These are phyloP conservation scores for Quadriops clusia DNA, from an alignment of 2,888 invertebrate genomes.

Conservation along the genomic window DNA sequence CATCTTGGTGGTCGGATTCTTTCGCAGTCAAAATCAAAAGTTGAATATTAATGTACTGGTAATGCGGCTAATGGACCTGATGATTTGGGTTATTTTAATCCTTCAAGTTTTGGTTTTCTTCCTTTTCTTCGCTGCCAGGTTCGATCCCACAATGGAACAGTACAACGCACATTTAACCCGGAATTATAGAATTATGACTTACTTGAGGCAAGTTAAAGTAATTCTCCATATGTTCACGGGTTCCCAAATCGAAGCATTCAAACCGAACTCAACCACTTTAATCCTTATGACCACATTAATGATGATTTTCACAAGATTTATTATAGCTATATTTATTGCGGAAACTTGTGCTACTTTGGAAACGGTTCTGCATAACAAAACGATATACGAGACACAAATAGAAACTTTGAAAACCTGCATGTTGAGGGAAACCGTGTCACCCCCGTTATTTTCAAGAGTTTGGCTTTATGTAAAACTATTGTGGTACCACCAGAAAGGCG, in stretches of 20 bases:
- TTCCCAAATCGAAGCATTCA: background rate
- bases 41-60: slow-evolving; percentile 13
- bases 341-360: slow-evolving; percentile 12
- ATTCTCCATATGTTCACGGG: background rate
- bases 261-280: background rate
- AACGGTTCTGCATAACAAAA: no score
- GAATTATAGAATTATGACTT: background rate
- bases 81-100: slow-evolving; percentile 10
- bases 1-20: slow-evolving; percentile 8
- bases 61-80: slow-evolving; percentile 9
- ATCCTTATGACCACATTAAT: slow-evolving; percentile 6
- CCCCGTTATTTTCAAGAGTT: slow-evolving; percentile 7
- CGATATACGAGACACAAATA: slow-evolving; percentile 8
- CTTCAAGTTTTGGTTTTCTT: slow-evolving; percentile 8
- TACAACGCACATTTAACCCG: slow-evolving; percentile 5
- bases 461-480: slow-evolving; percentile 7
- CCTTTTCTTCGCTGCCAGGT: slow-evolving; percentile 5
- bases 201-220: background rate
- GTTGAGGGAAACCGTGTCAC: slow-evolving; percentile 8
- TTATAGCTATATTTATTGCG: slow-evolving; percentile 10
- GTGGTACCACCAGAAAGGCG: slow-evolving; percentile 8
- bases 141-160: slow-evolving; percentile 3
- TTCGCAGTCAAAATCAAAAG: slow-evolving; percentile 11
- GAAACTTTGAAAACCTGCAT: slow-evolving; percentile 9
- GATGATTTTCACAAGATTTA: slow-evolving; percentile 9